phyloP scores from a whole-genome alignment of 2,888 invertebrate species.

The Spisula solida region DNA sequence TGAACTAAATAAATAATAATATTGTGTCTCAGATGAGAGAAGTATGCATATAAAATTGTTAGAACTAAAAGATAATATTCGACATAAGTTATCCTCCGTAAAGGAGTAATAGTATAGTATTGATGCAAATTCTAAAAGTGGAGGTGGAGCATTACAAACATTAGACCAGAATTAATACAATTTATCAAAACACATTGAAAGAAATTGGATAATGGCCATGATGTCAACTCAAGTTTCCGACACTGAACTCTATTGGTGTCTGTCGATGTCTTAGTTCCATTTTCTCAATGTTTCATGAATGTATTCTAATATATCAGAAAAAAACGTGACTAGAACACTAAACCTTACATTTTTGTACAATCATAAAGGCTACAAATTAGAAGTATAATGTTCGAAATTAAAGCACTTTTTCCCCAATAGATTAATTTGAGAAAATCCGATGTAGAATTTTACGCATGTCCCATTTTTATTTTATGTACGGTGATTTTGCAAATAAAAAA shows the following conservation, averaged over 20 bases:
- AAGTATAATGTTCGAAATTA: not conserved
- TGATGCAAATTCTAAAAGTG: too few species aligned
- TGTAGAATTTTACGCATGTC: not conserved
- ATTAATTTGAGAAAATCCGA: not conserved
- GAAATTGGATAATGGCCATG: not conserved
- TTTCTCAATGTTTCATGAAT: not conserved
- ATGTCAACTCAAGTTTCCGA: not conserved
- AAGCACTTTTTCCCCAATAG: not conserved
- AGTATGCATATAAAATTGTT: too few species aligned
- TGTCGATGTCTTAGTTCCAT: not conserved
- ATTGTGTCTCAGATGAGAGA: too few species aligned
- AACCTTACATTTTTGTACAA: not conserved
- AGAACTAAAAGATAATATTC: too few species aligned
- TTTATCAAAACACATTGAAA: not conserved
- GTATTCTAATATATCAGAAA: not conserved
- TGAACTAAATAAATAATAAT: too few species aligned
- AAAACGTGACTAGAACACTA: not conserved
- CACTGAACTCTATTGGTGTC: not conserved
- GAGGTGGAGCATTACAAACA: too few species aligned
- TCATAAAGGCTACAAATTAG: not conserved
- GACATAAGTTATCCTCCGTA: too few species aligned
- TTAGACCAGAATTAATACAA: not conserved
- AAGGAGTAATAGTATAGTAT: too few species aligned
- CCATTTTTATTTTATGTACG: not conserved
- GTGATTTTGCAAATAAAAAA: not conserved